A percentile compares a stretch with the other conserved stretches of the same genome.
Evolutionary conservation across 1,140 invertebrate species (phyloP).

Genomic region (Hyles vespertilio): DNA sequence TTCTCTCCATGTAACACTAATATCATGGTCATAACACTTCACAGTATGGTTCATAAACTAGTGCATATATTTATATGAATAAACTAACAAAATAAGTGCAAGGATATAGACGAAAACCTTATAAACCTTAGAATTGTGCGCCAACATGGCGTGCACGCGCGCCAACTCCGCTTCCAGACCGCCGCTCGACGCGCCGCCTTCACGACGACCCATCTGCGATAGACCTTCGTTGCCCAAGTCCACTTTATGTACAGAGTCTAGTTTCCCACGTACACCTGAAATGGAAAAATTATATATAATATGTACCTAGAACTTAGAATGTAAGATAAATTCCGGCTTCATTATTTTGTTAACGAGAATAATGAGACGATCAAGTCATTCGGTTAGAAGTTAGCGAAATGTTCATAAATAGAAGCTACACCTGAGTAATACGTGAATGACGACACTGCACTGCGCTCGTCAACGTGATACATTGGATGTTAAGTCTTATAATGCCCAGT

Average conservation of each 20-base stretch:
- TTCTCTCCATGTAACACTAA: too few relatives aligned
- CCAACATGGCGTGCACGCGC: slow-evolving; percentile 87
- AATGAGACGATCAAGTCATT: too few relatives aligned
- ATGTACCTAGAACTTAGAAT: too few relatives aligned
- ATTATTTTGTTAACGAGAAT: too few relatives aligned
- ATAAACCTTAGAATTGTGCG: slow-evolving; percentile 92
- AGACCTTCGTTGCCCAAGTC: slow-evolving; percentile 15
- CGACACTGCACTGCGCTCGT: too few relatives aligned
- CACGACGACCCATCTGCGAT: slow-evolving; percentile 7
- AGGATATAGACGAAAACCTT: slow-evolving; percentile 70
- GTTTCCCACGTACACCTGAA: slow-evolving; percentile 55
- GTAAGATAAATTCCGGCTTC: too few relatives aligned
- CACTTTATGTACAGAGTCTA: slow-evolving; percentile 37
- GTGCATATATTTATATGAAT: slow-evolving; percentile 25
- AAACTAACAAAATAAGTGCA: slow-evolving; percentile 62
- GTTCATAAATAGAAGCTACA: too few relatives aligned
- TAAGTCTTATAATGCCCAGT: too few relatives aligned
- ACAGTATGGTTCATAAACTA: slow-evolving; percentile 7
- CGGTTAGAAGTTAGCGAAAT: too few relatives aligned
- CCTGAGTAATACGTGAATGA: too few relatives aligned
- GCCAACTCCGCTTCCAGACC: slow-evolving; percentile 88
- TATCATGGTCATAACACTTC: too few relatives aligned
- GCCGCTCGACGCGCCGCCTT: not conserved
- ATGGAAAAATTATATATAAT: not conserved
- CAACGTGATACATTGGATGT: too few relatives aligned